These are phyloP conservation scores for Pomacea canaliculata DNA, from an alignment of 2,888 invertebrate species.

Conservation along the genomic window DNA sequence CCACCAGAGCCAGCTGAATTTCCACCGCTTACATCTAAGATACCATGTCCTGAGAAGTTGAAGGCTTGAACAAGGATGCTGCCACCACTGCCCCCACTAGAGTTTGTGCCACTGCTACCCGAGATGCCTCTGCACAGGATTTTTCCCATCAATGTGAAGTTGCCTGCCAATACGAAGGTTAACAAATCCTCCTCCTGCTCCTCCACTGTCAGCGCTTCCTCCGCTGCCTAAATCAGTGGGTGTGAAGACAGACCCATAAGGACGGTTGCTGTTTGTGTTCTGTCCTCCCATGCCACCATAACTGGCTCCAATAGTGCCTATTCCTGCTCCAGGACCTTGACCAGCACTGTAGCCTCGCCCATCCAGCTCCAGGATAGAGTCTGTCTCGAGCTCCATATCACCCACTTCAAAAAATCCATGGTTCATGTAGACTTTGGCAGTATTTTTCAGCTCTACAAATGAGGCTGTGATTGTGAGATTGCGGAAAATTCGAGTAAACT, in stretches of 20 bases:
- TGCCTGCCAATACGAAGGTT: constrained; percentile 44
- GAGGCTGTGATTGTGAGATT: constrained; percentile 47
- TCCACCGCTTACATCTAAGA: constrained; percentile 51
- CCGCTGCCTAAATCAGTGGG: constrained; percentile 54
- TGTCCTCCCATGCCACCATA: constrained; percentile 51
- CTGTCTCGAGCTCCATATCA: constrained; percentile 50
- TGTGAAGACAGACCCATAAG: constrained; percentile 54
- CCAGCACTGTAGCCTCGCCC: constrained; percentile 41
- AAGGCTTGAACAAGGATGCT: constrained; percentile 47
- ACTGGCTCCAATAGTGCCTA: constrained; percentile 40
- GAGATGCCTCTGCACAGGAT: constrained; percentile 42
- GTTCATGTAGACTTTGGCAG: constrained; percentile 49
- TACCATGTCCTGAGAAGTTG: constrained; percentile 55
- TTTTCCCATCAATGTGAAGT: constrained; percentile 48
- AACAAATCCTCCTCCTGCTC: constrained; percentile 51
- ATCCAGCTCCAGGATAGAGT: constrained; percentile 43
- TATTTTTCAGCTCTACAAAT: constrained; percentile 51
- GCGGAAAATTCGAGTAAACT: constrained; percentile 40
- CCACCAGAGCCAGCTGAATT: constrained; percentile 39
- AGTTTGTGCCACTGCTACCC: constrained; percentile 27
- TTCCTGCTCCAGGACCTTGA: constrained; percentile 43
- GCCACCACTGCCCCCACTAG: constrained; percentile 56
- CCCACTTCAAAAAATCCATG: constrained; percentile 51
- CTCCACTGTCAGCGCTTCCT: constrained; percentile 44
- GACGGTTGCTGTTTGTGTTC: constrained; percentile 20